A percentile compares a stretch with the other conserved stretches of the same genome.
Evolutionary conservation across 2,113 vertebrate species (phyloP).

Genomic region (Psilopogon haemacephalus): DNA sequence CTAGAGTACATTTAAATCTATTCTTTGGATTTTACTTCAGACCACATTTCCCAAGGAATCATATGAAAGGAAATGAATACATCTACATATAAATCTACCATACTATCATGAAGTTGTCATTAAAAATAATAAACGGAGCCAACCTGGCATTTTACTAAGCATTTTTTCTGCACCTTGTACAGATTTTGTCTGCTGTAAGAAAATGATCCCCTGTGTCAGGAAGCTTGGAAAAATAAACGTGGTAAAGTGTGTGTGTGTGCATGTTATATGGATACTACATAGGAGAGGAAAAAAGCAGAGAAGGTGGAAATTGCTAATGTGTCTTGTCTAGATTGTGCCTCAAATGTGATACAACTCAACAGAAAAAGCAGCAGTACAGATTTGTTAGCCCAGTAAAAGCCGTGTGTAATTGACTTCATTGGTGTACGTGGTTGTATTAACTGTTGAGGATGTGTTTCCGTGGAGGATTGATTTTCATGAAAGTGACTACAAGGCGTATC

Average conservation of each 20-base stretch:
- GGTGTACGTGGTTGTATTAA: neutral
- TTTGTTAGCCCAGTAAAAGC: neutral
- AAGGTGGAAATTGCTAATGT: neutral
- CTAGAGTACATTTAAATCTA: neutral
- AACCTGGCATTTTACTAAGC: neutral
- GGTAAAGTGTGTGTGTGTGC: neutral
- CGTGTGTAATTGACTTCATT: neutral
- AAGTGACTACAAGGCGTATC: neutral
- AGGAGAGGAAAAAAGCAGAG: neutral
- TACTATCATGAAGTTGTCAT: neutral
- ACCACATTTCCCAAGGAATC: neutral
- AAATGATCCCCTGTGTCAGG: neutral
- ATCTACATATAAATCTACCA: neutral
- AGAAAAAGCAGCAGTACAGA: neutral
- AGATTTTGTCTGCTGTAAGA: neutral
- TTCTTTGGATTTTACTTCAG: neutral
- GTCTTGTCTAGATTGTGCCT: neutral
- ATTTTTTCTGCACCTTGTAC: neutral
- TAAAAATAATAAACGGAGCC: neutral
- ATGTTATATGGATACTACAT: neutral
- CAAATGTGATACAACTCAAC: neutral
- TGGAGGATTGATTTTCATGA: neutral
- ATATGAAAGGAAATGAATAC: neutral
- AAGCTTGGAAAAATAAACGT: neutral
- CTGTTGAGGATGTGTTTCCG: neutral